Evolutionary conservation across 2,113 vertebrate genomes (phyloP), one percentile per base, ranked within the genome.

Genomic region (Rhabdornis inornatus): DNA sequence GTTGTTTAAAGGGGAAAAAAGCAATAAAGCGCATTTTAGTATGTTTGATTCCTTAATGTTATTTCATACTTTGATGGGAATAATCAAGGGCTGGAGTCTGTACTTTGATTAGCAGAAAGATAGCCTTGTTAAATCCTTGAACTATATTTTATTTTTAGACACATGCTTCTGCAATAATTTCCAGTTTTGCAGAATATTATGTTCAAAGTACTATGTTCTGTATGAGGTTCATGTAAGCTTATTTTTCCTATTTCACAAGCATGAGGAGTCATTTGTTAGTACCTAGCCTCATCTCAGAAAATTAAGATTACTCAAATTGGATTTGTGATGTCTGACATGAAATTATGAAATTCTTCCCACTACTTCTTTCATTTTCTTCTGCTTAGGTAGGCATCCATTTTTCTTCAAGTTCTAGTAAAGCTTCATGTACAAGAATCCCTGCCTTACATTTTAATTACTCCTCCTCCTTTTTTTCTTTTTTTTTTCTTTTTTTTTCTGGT

Each of bases 101-200:
- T 89, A 68, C 56, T 88, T 95, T 78, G 55, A 45, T 97, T 95
- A 92, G 69, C 49, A 95, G 87, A 89, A 88, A 97, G 42, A 87
- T 95, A 47, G 5, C 22, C 17, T 56, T 59, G 22, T 78, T 79
- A 66, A 81, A 39, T 84, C 50, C 31, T 81, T 83, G 30, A 71
- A 40, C 28, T 65, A 0, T 44, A 19, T 68, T 83, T 85, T 82
- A 24, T 59, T 87, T 68, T 49, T 35, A 85, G 49, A 7, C 42
- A 49, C 14, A 4, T 76, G 23, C 13, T 92, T 79, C 42, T 83
- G 49, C 33, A 87, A 8, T 44, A 0, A 11, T 42, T 76, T 85
- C 33, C 27, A 57, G 6, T 83, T 82, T 68, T 92, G 77, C 42
- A 76, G 49, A 94, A 84, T 57, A 61, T 17, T 47, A 28, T 33